Conservation (phyloP, 2,113 vertebrate genomes). For the Aphyosemion australe region DNA sequence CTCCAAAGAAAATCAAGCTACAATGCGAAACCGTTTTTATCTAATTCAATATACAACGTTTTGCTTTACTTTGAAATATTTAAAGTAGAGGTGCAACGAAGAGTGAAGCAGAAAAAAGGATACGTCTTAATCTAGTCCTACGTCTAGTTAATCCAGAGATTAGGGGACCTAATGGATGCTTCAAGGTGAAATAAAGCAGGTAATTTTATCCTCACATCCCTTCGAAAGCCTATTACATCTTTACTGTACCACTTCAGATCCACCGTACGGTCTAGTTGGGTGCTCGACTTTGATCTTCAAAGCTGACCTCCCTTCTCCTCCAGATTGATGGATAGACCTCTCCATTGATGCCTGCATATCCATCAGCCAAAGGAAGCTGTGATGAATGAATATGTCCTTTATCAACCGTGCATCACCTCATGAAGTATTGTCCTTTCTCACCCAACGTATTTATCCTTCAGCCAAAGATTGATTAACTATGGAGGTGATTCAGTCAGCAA, state of each 20-base stretch:
- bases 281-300: conserved; percentile 79
- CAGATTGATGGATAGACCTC: conserved; percentile 72
- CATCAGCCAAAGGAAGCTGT: conserved; percentile 71
- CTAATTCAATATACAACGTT: background rate
- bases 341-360: conserved; percentile 72
- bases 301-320: conserved; percentile 70
- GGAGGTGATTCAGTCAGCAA: conserved; percentile 75
- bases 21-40: background rate
- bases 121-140: conserved; percentile 49
- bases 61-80: background rate
- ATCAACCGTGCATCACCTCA: conserved; percentile 77
- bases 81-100: background rate
- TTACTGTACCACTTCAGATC: conserved; percentile 42
- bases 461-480: conserved; percentile 77
- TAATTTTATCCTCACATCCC: conserved; percentile 54
- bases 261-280: conserved; percentile 30
- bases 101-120: conserved; percentile 3
- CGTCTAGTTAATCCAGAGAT: conserved; percentile 56
- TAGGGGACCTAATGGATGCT: conserved; percentile 50
- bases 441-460: conserved; percentile 74
- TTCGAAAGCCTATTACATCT: conserved; percentile 54
- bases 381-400: conserved; percentile 81
- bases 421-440: conserved; percentile 75
- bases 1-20: conserved; percentile 1
- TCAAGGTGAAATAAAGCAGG: conserved; percentile 62